These are phyloP conservation scores for Drosophila rhopaloa DNA, from an alignment of 1,140 invertebrate genomes.

Conservation along the genomic window DNA sequence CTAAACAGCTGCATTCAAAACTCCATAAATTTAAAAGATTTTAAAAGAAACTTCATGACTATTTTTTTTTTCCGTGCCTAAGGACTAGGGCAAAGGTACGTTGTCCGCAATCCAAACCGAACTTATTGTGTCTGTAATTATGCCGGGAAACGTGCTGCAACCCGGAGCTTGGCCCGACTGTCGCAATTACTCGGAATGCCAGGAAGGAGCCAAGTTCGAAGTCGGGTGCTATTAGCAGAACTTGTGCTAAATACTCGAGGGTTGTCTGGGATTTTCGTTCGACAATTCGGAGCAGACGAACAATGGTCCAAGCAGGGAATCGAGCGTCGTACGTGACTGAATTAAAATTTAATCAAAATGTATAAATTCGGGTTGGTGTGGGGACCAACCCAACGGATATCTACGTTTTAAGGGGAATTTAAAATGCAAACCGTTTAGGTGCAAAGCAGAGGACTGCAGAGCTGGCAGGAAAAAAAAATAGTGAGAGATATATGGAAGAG, in stretches of 20 bases:
- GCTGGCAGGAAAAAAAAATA: slow-evolving; percentile 12
- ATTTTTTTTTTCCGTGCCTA: not conserved
- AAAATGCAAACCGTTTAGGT: slow-evolving; percentile 65
- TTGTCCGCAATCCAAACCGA: slow-evolving; percentile 16
- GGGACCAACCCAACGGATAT: not conserved
- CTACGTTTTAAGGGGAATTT: slow-evolving; percentile 39
- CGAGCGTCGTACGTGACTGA: slow-evolving; percentile 76
- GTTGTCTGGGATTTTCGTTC: slow-evolving; percentile 53
- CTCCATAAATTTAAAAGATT: too few relatives aligned
- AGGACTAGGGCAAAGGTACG: slow-evolving; percentile 4
- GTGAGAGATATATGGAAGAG: not conserved
- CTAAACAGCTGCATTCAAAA: too few relatives aligned
- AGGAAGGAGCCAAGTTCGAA: slow-evolving; percentile 26
- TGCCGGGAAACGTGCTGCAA: slow-evolving; percentile 49
- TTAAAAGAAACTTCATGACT: too few relatives aligned
- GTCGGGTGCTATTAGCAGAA: slow-evolving; percentile 64
- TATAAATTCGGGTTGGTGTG: slow-evolving; percentile 57
- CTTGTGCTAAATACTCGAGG: slow-evolving; percentile 72
- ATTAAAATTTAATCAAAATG: slow-evolving; percentile 83
- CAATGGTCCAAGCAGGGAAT: slow-evolving; percentile 35
- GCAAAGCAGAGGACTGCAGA: slow-evolving; percentile 38
- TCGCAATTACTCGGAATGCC: slow-evolving; percentile 41
- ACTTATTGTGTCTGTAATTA: slow-evolving; percentile 54
- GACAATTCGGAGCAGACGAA: slow-evolving; percentile 49
- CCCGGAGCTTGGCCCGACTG: slow-evolving; percentile 11